A percentile compares a stretch with the other conserved stretches of the same genome.
Evolutionary conservation across 2,113 vertebrate species (phyloP).

Genomic region (Lonchura striata): DNA sequence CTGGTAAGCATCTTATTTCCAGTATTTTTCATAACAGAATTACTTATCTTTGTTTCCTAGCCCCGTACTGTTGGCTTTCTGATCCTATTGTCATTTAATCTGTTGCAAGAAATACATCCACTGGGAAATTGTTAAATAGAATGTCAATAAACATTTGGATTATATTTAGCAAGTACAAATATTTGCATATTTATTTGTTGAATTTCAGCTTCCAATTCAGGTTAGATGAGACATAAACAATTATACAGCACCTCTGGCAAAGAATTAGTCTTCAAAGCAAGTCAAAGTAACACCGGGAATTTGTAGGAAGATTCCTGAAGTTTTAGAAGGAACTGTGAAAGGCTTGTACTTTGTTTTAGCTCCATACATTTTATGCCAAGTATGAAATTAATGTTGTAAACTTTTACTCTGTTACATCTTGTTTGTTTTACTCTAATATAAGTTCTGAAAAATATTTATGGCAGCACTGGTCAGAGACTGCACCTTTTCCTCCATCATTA

Average conservation of each 20-base stretch:
- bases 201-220: slow-evolving; percentile 12
- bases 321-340: background rate
- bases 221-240: slow-evolving; percentile 10
- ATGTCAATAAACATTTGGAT: background rate
- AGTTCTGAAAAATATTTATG: background rate
- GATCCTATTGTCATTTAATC: background rate
- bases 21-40: background rate
- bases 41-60: background rate
- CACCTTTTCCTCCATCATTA: background rate
- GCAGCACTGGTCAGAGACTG: background rate
- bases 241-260: slow-evolving; percentile 13
- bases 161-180: slow-evolving; percentile 36
- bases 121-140: background rate
- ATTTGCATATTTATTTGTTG: slow-evolving; percentile 23
- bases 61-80: background rate
- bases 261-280: background rate
- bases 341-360: background rate
- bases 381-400: background rate
- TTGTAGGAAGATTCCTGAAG: background rate
- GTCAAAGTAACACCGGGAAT: background rate
- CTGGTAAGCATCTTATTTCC: background rate
- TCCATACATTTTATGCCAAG: background rate
- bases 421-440: background rate
- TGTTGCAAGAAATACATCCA: background rate
- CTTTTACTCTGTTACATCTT: background rate